phyloP scores from a whole-genome alignment of 2,113 vertebrate species.

The Meriones unguiculatus region DNA sequence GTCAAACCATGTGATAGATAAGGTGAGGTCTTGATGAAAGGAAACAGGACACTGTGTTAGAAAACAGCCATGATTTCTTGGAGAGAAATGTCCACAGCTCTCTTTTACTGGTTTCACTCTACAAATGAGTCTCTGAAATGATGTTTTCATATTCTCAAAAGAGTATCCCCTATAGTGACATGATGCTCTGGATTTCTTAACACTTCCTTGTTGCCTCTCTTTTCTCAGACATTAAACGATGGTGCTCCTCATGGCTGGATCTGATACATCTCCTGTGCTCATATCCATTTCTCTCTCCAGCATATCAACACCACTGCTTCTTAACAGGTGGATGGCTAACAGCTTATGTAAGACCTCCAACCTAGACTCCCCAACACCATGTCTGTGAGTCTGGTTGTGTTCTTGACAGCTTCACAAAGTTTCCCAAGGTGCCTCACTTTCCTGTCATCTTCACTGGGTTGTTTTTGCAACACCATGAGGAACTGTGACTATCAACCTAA shows the following conservation, averaged over 20 bases:
- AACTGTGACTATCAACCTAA: too few relatives aligned
- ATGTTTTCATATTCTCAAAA: neutral
- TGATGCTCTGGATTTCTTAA: neutral
- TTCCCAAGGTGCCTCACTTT: neutral
- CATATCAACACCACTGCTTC: neutral
- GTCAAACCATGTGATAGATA: neutral
- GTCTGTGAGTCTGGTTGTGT: neutral
- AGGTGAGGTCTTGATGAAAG: neutral
- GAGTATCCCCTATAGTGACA: neutral
- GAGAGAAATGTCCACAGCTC: neutral
- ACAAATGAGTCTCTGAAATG: neutral
- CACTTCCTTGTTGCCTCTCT: neutral
- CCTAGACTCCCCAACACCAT: neutral
- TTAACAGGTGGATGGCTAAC: neutral
- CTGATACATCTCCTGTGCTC: neutral
- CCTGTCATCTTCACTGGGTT: neutral
- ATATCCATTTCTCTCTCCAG: neutral
- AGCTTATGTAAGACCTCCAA: neutral
- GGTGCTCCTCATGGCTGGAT: neutral
- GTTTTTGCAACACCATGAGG: too few relatives aligned
- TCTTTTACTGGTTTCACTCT: conserved; percentile 9
- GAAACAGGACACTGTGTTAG: neutral
- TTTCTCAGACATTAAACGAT: neutral
- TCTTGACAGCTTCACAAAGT: neutral
- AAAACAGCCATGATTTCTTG: neutral